Base-by-base conservation (phyloP, 2,113 vertebrate species). In the Hydrolagus affinis region DNA sequence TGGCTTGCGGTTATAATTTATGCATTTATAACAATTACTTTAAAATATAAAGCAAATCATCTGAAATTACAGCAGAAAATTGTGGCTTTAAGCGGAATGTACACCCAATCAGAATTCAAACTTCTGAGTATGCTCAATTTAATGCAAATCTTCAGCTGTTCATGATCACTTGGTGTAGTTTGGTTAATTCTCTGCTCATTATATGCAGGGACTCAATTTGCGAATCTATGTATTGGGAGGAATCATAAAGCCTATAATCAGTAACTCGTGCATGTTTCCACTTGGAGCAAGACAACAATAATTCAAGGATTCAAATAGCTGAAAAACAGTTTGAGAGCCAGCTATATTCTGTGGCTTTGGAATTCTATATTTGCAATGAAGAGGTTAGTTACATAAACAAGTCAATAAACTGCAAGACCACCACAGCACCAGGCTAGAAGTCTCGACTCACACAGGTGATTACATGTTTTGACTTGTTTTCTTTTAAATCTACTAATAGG, bases 371-470 rank as follows among this genome's bases (percentile, higher is more conserved):
- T 44, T 60, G 57, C n/a, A 62, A 60, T 78, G 57, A 32, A 83
- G 8, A 21, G 78, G 64, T 83, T 19, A 83, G 62, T 44, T 44
- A 44, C 44, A 44, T 44, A 44, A 44, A 44, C 44, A 44, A 44
- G 44, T 44, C 44, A 44, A 44, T 28, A 32, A 66, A 21, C 17
- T 66, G 32, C 25, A 83, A 83, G 78, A 66, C 78, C 78, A 68
- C 62, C 66, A 28, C 25, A 32, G 78, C 78, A 68, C 78, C 78
- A 83, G 78, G 78, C 78, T 2, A 83, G 78, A 83, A 68, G 78
- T 68, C 62, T 83, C 21, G 60, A 64, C 77, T 64, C 9, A 83
- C 56, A 56, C 23, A 66, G 25, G 60, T 66, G 30, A 83, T 44
- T 59, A 78, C 57, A 78, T 59, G 57, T 83, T 66, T 83, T 62